Percentiles rank a stretch among this genome's conserved stretches.
Conservation (phyloP, 2,888 invertebrate genomes). For the Rugalucina vietnamica region DNA sequence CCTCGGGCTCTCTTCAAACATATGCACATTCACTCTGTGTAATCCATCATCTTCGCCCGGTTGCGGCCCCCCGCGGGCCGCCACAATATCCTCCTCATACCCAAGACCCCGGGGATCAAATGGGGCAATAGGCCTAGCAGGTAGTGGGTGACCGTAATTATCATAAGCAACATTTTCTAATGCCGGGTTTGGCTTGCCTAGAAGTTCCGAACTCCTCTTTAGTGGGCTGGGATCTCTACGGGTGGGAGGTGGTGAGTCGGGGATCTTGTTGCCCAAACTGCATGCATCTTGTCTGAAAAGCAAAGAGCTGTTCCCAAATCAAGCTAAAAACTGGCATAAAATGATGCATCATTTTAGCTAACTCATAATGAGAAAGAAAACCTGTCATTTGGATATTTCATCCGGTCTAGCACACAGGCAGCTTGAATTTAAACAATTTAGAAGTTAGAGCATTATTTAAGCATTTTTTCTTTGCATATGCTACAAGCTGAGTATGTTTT, state of each 20-base stretch:
- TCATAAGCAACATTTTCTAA: constrained; percentile 18
- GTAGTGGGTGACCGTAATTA: background rate
- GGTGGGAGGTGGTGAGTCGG: background rate
- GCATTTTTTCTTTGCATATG: too few species aligned
- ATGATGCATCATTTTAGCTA: too few species aligned
- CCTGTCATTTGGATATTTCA: too few species aligned
- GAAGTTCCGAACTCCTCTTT: background rate
- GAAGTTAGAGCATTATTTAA: too few species aligned
- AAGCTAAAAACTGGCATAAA: too few species aligned
- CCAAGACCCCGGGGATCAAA: constrained; percentile 45
- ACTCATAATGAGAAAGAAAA: too few species aligned
- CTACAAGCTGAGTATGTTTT: too few species aligned
- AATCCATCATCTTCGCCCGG: constrained; percentile 11
- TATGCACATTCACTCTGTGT: constrained; percentile 18
- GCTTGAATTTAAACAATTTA: too few species aligned
- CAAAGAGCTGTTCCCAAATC: too few species aligned
- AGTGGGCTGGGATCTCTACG: background rate
- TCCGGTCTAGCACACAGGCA: too few species aligned
- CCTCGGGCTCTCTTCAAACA: constrained; percentile 15
- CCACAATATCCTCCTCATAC: background rate
- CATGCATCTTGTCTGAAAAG: background rate
- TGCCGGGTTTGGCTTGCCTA: constrained; percentile 19
- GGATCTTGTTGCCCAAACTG: background rate
- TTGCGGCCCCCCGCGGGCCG: background rate
- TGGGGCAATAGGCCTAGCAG: constrained; percentile 23